Base-by-base conservation (phyloP, 2,113 vertebrate genomes). In the Poeciliopsis prolifica region DNA sequence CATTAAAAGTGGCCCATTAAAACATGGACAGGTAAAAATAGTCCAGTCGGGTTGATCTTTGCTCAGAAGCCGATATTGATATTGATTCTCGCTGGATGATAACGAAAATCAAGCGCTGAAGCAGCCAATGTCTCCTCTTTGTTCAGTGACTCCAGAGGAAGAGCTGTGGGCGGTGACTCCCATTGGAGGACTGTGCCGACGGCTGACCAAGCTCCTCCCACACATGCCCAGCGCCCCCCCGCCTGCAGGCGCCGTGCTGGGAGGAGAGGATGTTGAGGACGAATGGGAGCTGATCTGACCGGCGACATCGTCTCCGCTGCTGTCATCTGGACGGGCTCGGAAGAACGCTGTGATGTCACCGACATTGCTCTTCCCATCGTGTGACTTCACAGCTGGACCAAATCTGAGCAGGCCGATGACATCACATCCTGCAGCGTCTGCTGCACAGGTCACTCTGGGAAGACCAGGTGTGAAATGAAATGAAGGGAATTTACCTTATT, bases 221-320 rank as follows among this genome's bases (percentile, higher is more conserved):
- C 96, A 95, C 79, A 86, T 88, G 0, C 89, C 78, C 0, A 62
- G 80, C 61, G 77, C 91, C 70, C 92, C 89, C 72, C 92, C 93
- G 74, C 87, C 87, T 65, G 89, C 85, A 42, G 91, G 85, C 9
- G 40, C 89, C 3, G 81, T 92, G 65, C 87, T 92, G 19, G 94
- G 93, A 33, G 79, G 83, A 0, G 97, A 98, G 19, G 97, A 98
- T 64, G 94, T 96, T 12, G 98, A 98, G 68, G 98, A 99, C 1
- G 98, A 97, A 83, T 99, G 98, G 98, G 98, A 98, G 88, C 96
- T 99, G 69, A 97, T 99, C 92, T 99, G 95, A 96, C 72, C 14
- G 2, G 17, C 70, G 75, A 72, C 54, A 5, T 54, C 62, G 40
- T n/a, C 51, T 30, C 29, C 29, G 29, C 5, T 30, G 63, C 37